phyloP scores from a whole-genome alignment of 1,140 invertebrate genomes.

The Psix sp. region DNA sequence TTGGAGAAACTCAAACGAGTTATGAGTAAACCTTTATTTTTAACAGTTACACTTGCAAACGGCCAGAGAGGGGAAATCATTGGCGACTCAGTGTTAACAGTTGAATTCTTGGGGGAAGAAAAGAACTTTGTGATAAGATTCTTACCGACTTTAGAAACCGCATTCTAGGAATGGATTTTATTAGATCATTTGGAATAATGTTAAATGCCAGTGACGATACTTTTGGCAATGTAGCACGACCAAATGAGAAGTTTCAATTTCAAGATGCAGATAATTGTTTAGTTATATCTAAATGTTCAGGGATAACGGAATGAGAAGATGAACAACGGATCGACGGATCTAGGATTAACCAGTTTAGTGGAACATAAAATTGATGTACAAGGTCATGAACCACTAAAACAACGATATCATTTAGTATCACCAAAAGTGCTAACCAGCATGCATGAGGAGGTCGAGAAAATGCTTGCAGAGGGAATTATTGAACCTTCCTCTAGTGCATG shows the following conservation, averaged over 20 bases:
- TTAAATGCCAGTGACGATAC: not conserved
- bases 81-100: not conserved
- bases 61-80: not conserved
- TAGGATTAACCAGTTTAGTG: conserved; percentile 1
- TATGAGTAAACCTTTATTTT: not conserved
- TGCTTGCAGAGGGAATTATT: conserved; percentile 5
- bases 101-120: not conserved
- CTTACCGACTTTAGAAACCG: not conserved
- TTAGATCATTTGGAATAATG: not conserved
- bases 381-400: conserved; percentile 16
- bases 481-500: conserved; percentile 22
- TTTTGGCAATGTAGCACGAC: not conserved
- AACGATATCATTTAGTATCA: conserved; percentile 27
- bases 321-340: not conserved
- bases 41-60: not conserved
- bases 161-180: conserved; percentile 1
- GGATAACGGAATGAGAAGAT: not conserved
- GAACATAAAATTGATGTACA: conserved; percentile 14
- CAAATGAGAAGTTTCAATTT: not conserved
- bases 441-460: conserved; percentile 16
- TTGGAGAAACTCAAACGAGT: not conserved
- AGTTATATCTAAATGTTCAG: not conserved
- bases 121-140: not conserved
- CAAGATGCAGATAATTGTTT: not conserved
- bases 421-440: conserved; percentile 24